Evolutionary conservation across 2,888 invertebrate species (phyloP).

Genomic region (Brachyopa scutellaris): DNA sequence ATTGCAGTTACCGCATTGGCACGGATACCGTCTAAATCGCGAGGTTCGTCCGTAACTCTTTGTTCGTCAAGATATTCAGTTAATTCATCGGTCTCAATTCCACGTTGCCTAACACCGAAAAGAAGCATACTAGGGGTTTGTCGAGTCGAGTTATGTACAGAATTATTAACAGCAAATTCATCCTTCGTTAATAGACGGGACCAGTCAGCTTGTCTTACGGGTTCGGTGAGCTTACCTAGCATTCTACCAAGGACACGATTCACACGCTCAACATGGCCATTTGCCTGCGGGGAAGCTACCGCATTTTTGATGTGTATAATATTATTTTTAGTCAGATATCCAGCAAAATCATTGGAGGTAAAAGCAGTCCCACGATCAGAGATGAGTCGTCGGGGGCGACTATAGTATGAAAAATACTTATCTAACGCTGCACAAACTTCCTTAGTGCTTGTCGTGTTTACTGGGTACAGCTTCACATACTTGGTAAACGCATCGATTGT

Average conservation of each 20-base stretch:
- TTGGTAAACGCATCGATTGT: conserved; percentile 47
- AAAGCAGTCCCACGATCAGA: conserved; percentile 15
- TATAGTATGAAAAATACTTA: conserved; percentile 59
- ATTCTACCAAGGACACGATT: too few species aligned
- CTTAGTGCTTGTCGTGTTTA: conserved; percentile 21
- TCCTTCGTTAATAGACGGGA: too few species aligned
- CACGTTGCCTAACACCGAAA: conserved; percentile 12
- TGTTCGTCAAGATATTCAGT: conserved; percentile 25
- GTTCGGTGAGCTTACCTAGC: too few species aligned
- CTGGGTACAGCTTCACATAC: conserved; percentile 33
- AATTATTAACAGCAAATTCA: conserved; percentile 16
- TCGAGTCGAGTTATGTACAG: conserved; percentile 1
- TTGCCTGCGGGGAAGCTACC: too few species aligned
- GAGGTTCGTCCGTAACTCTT: background rate
- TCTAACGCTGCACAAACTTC: conserved; percentile 47
- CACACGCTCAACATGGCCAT: too few species aligned
- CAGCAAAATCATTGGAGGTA: too few species aligned
- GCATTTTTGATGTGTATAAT: too few species aligned
- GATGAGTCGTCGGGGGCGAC: conserved; percentile 44
- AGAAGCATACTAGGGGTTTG: conserved; percentile 13
- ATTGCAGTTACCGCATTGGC: background rate
- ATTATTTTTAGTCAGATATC: too few species aligned
- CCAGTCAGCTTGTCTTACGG: too few species aligned
- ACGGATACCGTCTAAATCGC: background rate
- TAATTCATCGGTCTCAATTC: conserved; percentile 12